Evolutionary conservation across 2,797 vertebrate genomes (phyloP), one percentile per base, ranked within the genome.

Genomic region (Channallabes apus): DNA sequence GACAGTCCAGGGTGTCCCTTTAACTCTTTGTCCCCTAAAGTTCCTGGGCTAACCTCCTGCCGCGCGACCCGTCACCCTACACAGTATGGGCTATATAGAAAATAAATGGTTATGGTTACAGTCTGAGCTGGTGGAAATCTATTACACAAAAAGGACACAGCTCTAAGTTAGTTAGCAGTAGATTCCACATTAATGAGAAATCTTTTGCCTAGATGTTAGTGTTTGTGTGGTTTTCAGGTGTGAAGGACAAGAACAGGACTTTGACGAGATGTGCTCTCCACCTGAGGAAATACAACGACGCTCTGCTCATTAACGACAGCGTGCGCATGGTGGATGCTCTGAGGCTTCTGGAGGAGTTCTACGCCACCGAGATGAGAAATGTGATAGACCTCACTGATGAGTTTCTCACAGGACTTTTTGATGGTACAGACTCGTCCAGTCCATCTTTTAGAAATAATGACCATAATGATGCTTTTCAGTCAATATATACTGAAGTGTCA

Each of bases 211-310:
- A 20, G 27, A 15, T 24, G 24, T 29, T 14, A 29, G 46, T 75
- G 65, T 20, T 15, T 62, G 61, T 84, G 0, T 78, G 35, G 85
- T 41, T 72, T 85, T n/a, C 85, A 96, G 98, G 96, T 2, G 93
- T 96, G 0, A 83, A 67, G 80, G 51, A 24, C 0, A 80, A 87
- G 3, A 92, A 94, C 75, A 94, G 93, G 51, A 27, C 87, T 84
- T 88, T 84, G 0, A 91, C 96, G 1, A 93, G 94, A 72, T 97
- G 96, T 0, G 96, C 97, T 0, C 62, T 96, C 20, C 97, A 99
- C 92, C 95, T 99, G 69, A 92, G 97, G 78, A 87, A 94, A 84
- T 99, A 98, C 93, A 99, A 98, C 0, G 96, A 99, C 0, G 96
- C 97, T 0, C 89, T 99, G 90, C 94, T 99, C 82, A 93, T 97